These are phyloP conservation scores for Sphinx pinastri DNA, from an alignment of 2,888 invertebrate genomes.

Conservation along the genomic window DNA sequence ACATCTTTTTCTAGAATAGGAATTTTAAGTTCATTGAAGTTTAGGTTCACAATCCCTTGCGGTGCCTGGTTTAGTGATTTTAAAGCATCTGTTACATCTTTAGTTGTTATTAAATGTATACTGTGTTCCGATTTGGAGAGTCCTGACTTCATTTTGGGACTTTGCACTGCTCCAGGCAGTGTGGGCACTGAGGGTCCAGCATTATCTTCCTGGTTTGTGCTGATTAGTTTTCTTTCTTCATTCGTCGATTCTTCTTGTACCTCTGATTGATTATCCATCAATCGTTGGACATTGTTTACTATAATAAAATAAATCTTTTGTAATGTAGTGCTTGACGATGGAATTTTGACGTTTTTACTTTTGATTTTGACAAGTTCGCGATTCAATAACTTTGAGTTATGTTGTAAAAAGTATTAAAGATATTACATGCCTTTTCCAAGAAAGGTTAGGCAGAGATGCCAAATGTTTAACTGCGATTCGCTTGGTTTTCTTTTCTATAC, in stretches of 20 bases:
- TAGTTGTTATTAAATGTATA: constrained; percentile 64
- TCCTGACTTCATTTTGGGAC: constrained; percentile 53
- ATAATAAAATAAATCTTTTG: constrained; percentile 25
- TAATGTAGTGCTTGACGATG: constrained; percentile 28
- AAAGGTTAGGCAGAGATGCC: no score
- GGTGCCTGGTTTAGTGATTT: constrained; percentile 64
- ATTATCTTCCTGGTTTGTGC: constrained; percentile 49
- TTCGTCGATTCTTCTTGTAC: constrained; percentile 49
- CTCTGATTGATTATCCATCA: constrained; percentile 65
- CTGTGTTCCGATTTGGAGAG: constrained; percentile 77
- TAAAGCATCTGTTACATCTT: constrained; percentile 69
- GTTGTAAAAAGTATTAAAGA: background rate
- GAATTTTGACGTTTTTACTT: constrained; percentile 34
- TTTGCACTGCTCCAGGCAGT: constrained; percentile 64
- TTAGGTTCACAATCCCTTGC: constrained; percentile 47
- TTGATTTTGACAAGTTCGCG: constrained; percentile 27
- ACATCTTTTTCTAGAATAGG: constrained; percentile 52
- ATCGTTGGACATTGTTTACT: constrained; percentile 45
- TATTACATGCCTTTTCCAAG: no score
- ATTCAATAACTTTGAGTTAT: background rate
- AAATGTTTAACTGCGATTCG: no score
- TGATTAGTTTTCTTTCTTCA: constrained; percentile 44
- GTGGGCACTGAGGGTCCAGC: constrained; percentile 68
- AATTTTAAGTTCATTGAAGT: constrained; percentile 59
- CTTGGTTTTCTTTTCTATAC: no score